Evolutionary conservation across 64 coral and sea anemone genomes (phyloP).

Genomic region (Anthopleura sola): DNA sequence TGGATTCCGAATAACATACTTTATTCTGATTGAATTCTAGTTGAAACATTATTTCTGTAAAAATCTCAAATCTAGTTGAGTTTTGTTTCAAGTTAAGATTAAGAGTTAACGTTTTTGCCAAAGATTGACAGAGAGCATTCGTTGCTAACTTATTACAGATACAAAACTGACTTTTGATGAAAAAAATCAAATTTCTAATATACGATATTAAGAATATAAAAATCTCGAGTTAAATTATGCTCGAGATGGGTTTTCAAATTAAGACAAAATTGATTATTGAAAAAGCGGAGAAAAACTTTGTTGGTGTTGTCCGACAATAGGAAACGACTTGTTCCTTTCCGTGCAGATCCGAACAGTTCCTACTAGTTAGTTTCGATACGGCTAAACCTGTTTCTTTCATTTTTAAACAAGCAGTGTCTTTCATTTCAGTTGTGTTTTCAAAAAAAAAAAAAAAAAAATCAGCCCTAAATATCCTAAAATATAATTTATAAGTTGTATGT

Average conservation of each 20-base stretch:
- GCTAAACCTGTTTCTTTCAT: not conserved
- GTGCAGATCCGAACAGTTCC: not conserved
- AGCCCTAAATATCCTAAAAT: not conserved
- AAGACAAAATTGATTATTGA: not conserved
- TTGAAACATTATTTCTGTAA: not conserved
- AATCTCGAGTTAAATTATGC: too few relatives aligned
- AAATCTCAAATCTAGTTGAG: not conserved
- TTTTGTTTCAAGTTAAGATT: not conserved
- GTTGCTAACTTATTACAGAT: not conserved
- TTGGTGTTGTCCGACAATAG: not conserved
- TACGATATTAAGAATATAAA: too few relatives aligned
- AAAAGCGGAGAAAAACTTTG: not conserved
- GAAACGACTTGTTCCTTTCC: not conserved
- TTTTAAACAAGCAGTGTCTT: not conserved
- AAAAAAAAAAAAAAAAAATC: too few relatives aligned
- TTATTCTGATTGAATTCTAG: not conserved
- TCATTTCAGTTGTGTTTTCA: too few relatives aligned
- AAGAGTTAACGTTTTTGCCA: not conserved
- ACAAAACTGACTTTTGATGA: not conserved
- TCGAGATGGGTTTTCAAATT: not conserved
- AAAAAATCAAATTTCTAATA: not conserved
- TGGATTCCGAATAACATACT: not conserved
- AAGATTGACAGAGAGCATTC: not conserved
- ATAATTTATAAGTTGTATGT: not conserved
- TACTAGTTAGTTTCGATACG: not conserved